Conservation (phyloP, 1,140 invertebrate species). For the Pseudachorutes palmiensis region DNA sequence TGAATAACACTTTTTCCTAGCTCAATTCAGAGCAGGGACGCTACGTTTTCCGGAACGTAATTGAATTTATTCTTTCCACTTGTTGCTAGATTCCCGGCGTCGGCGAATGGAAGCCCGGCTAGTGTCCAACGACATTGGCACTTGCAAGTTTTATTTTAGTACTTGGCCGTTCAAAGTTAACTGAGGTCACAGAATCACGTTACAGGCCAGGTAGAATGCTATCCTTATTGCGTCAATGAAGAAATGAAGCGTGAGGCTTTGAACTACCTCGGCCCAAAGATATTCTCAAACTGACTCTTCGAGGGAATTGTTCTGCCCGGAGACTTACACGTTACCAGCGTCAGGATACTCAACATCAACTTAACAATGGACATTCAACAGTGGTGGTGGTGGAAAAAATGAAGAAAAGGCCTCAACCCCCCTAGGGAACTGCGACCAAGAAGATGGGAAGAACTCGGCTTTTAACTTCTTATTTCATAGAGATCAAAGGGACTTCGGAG, state of each 20-base stretch:
- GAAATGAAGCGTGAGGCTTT: neutral
- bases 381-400: too few species aligned
- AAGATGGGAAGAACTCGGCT: neutral
- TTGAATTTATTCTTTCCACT: neutral
- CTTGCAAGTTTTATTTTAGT: neutral
- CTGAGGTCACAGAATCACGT: neutral
- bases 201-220: neutral
- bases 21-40: too few species aligned
- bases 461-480: neutral
- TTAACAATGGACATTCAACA: neutral
- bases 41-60: neutral
- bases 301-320: neutral
- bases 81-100: neutral
- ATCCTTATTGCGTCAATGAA: neutral
- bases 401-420: neutral
- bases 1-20: too few species aligned
- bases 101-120: too few species aligned
- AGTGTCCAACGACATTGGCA: neutral
- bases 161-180: neutral
- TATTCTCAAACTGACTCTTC: neutral
- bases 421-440: neutral
- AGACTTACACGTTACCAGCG: neutral
- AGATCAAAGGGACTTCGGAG: too few species aligned
- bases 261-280: neutral
- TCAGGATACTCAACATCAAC: neutral